These are phyloP conservation scores for Halichondria panicea DNA, from an alignment of 37 sponge, comb jelly and placozoan genomes.

Conservation along the genomic window DNA sequence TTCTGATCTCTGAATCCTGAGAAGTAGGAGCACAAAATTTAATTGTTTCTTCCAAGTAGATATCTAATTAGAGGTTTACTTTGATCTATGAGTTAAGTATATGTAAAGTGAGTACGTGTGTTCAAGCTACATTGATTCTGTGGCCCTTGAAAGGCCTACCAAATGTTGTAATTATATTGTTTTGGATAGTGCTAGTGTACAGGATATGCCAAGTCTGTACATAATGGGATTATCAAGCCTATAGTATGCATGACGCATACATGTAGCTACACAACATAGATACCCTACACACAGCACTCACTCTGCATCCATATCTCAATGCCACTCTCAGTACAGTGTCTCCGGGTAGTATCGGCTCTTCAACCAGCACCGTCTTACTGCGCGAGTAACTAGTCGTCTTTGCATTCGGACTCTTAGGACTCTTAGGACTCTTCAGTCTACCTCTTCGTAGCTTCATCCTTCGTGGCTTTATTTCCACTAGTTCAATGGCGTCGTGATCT, in stretches of 20 bases:
- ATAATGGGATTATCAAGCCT: not conserved
- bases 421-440: constrained; percentile 19
- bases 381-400: constrained; percentile 2
- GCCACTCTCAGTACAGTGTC: constrained; percentile 76
- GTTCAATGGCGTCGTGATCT: constrained; percentile 36
- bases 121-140: too few relatives aligned
- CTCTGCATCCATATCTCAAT: constrained; percentile 65
- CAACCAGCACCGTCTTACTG: constrained; percentile 17
- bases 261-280: not conserved
- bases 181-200: too few relatives aligned
- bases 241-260: not conserved
- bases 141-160: too few relatives aligned
- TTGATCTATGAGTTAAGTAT: too few relatives aligned
- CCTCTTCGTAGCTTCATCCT: constrained; percentile 8
- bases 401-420: constrained; percentile 21
- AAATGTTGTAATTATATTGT: too few relatives aligned
- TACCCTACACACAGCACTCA: constrained; percentile 21
- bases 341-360: constrained; percentile 63
- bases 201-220: too few relatives aligned
- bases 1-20: constrained; percentile 74
- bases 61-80: too few relatives aligned
- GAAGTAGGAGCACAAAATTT: too few relatives aligned
- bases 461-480: constrained; percentile 34
- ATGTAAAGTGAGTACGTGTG: too few relatives aligned
- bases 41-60: too few relatives aligned